These are phyloP conservation scores for Chelonus insularis DNA, from an alignment of 1,140 invertebrate genomes.

Conservation along the genomic window DNA sequence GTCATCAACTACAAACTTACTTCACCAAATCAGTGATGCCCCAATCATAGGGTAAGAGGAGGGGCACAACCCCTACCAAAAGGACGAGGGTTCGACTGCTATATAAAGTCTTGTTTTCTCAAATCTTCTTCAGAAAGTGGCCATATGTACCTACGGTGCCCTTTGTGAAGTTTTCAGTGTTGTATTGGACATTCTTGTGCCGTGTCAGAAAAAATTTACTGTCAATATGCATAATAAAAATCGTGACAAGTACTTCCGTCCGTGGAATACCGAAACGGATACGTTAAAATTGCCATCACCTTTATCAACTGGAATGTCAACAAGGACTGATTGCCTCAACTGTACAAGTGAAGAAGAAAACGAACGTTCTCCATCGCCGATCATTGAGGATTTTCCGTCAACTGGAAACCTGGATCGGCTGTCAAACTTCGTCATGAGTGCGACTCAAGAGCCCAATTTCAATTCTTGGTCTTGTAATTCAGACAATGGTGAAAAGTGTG, in stretches of 20 bases:
- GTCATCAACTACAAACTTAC: not conserved
- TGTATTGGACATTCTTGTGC: too few relatives aligned
- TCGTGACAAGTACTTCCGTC: conserved; percentile 35
- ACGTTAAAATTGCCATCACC: too few relatives aligned
- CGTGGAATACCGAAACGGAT: conserved; percentile 35
- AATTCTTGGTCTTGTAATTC: not conserved
- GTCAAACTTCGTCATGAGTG: conserved; percentile 24
- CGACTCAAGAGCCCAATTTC: not conserved
- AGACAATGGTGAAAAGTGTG: not conserved
- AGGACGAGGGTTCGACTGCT: not conserved
- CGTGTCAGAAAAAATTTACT: too few relatives aligned
- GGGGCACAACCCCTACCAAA: conserved; percentile 20
- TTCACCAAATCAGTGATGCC: not conserved
- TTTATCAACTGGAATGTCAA: too few relatives aligned
- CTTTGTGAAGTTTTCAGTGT: too few relatives aligned
- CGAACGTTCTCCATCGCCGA: not conserved
- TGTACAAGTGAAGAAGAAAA: conserved; percentile 7
- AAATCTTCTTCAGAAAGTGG: too few relatives aligned
- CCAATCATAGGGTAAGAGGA: conserved; percentile 8
- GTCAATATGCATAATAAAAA: not conserved
- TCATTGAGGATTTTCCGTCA: conserved; percentile 4
- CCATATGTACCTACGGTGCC: too few relatives aligned
- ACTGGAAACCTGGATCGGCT: conserved; percentile 15
- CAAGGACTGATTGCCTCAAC: too few relatives aligned
- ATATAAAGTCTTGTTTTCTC: conserved; percentile 15